Conservation (phyloP, 1,140 invertebrate species). For the Drosophila tsacasi region DNA sequence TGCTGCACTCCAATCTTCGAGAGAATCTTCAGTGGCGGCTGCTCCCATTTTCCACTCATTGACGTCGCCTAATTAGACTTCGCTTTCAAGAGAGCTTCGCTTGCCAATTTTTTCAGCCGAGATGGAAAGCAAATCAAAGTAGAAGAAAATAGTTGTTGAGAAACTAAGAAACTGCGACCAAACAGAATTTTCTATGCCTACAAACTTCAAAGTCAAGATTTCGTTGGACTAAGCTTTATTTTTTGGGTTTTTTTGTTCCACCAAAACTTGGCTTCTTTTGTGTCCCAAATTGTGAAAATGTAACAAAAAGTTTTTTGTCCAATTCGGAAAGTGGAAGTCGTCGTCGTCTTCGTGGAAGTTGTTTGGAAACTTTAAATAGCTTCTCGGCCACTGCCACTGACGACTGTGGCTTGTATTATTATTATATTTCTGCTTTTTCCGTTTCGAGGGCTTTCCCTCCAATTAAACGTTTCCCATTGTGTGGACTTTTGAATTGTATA, state of each 20-base stretch:
- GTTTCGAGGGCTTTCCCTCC: constrained; percentile 67
- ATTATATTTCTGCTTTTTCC: constrained; percentile 17
- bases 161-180: constrained; percentile 8
- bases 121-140: constrained; percentile 45
- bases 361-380: constrained; percentile 69
- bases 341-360: constrained; percentile 40
- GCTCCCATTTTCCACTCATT: constrained; percentile 50
- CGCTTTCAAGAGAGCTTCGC: constrained; percentile 40
- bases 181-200: constrained; percentile 37
- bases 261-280: constrained; percentile 39
- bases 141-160: not conserved
- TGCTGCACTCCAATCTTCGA: constrained; percentile 41
- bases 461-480: constrained; percentile 77
- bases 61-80: constrained; percentile 50
- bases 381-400: constrained; percentile 22
- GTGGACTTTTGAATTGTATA: constrained; percentile 54
- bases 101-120: constrained; percentile 37
- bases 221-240: constrained; percentile 17
- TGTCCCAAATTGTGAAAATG: constrained; percentile 44
- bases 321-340: constrained; percentile 73
- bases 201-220: constrained; percentile 51
- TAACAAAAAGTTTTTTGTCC: constrained; percentile 57
- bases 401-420: constrained; percentile 46
- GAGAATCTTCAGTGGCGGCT: constrained; percentile 50
- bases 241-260: constrained; percentile 3